Conservation (phyloP, 2,888 invertebrate genomes). For the Meteorus colon region DNA sequence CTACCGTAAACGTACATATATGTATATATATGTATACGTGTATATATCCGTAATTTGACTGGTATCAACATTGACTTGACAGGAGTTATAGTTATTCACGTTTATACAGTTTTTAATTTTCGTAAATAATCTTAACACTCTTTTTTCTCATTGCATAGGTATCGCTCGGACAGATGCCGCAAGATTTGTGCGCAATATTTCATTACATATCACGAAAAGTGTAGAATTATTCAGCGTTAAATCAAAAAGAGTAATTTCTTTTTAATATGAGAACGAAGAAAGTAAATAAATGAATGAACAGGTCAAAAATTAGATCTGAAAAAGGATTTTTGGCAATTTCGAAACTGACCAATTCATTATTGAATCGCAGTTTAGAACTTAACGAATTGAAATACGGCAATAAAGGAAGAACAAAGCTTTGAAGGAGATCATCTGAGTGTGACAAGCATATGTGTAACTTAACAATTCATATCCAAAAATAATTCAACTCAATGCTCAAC, state of each 20-base stretch:
- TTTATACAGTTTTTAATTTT: conserved; percentile 54
- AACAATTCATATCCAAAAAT: not conserved
- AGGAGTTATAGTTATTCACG: conserved; percentile 65
- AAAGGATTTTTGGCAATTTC: no score
- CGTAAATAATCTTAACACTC: conserved; percentile 41
- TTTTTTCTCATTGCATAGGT: conserved; percentile 13
- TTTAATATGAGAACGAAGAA: not conserved
- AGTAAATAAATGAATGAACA: not conserved
- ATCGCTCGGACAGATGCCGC: conserved; percentile 47
- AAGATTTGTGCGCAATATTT: conserved; percentile 64
- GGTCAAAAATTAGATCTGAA: no score
- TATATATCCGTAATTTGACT: conserved; percentile 53
- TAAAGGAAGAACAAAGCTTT: not conserved
- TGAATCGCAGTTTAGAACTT: not conserved
- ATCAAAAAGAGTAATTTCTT: not conserved
- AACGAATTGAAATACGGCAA: not conserved
- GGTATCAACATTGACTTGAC: conserved; percentile 70
- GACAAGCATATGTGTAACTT: not conserved
- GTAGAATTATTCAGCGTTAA: conserved; percentile 23
- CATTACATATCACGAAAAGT: conserved; percentile 49
- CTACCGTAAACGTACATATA: not conserved
- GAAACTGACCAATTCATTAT: not conserved
- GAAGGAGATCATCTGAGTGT: not conserved
- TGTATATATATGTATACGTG: conserved; percentile 44
- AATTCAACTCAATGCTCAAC: not conserved